A percentile compares a stretch with the other conserved stretches of the same genome.
Conservation (phyloP, 2,113 vertebrate species). For the Peromyscus leucopus region DNA sequence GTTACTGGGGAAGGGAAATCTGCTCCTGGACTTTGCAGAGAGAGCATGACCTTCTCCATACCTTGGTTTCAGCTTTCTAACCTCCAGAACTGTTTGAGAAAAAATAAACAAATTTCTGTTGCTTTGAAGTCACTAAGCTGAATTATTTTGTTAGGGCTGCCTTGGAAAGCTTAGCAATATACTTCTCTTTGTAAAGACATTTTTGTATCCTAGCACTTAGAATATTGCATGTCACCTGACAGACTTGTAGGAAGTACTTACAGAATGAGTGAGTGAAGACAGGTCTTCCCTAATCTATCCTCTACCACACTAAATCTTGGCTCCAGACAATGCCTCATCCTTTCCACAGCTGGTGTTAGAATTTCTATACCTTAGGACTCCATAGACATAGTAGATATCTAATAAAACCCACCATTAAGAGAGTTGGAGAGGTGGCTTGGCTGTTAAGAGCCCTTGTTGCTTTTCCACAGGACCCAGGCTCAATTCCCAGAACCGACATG, state of each 20-base stretch:
- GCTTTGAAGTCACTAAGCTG: not conserved
- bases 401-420: not conserved
- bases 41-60: not conserved
- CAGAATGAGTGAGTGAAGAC: slow-evolving; percentile 6
- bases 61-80: not conserved
- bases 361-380: not conserved
- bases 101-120: not conserved
- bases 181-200: not conserved
- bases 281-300: not conserved
- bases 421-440: too few species aligned
- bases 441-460: not conserved
- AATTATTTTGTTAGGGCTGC: not conserved
- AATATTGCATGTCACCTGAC: not conserved
- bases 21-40: not conserved
- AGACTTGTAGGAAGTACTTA: slow-evolving; percentile 32
- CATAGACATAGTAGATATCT: not conserved
- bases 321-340: not conserved
- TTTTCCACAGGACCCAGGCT: not conserved
- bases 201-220: slow-evolving; percentile 19
- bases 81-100: not conserved
- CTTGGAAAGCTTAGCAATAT: not conserved
- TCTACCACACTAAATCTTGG: not conserved
- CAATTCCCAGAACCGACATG: not conserved
- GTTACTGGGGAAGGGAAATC: not conserved
- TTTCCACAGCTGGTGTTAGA: not conserved